Evolutionary conservation across 2,888 invertebrate genomes (phyloP).

Genomic region (Ophion slaviceki): DNA sequence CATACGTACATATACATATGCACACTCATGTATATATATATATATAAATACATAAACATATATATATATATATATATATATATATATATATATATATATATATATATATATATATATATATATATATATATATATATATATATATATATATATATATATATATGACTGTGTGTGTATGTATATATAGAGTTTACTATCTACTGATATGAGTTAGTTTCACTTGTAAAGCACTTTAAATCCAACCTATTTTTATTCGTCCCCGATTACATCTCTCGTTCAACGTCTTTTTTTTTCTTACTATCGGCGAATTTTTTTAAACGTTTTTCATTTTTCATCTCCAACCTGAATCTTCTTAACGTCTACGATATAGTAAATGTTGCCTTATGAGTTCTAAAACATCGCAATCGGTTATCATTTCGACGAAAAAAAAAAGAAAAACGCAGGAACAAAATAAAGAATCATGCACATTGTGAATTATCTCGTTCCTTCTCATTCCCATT

Average conservation of each 20-base stretch:
- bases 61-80: constrained; percentile 55
- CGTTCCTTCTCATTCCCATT: constrained; percentile 20
- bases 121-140: constrained; percentile 49
- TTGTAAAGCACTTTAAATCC: constrained; percentile 83
- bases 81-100: constrained; percentile 48
- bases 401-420: constrained; percentile 23
- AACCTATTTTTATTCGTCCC: constrained; percentile 74
- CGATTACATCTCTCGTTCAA: constrained; percentile 31
- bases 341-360: constrained; percentile 10
- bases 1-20: constrained; percentile 67
- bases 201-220: constrained; percentile 82
- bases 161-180: constrained; percentile 31
- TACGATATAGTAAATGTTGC: constrained; percentile 41
- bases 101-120: constrained; percentile 56
- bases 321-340: constrained; percentile 2
- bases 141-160: constrained; percentile 54
- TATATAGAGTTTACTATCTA: constrained; percentile 79
- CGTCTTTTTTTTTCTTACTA: constrained; percentile 16
- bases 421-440: constrained; percentile 26
- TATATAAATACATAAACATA: constrained; percentile 31
- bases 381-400: constrained; percentile 44
- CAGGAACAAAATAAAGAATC: constrained; percentile 26
- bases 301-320: constrained; percentile 45
- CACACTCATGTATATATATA: constrained; percentile 56
- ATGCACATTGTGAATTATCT: constrained; percentile 5